Conservation (phyloP, 2,888 invertebrate species). For the Onthophagus sagittarius region DNA sequence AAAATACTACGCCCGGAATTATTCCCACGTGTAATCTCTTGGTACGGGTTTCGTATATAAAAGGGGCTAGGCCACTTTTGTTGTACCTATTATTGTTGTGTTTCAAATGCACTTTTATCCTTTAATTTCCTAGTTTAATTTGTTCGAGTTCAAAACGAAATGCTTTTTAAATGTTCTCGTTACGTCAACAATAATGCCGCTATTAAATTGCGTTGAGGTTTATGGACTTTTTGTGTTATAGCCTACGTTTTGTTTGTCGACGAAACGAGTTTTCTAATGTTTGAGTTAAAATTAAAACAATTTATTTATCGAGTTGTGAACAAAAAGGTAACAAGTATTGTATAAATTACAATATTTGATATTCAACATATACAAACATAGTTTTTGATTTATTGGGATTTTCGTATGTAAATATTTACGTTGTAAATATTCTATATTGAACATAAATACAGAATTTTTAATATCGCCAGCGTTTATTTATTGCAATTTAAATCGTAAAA, state of each 20-base stretch:
- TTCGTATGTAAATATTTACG: too few relatives aligned
- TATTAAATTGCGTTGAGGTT: too few relatives aligned
- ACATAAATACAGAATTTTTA: too few relatives aligned
- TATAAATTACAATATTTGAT: too few relatives aligned
- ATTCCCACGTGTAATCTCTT: background rate
- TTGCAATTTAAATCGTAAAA: background rate
- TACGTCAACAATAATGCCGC: background rate
- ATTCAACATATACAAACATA: too few relatives aligned
- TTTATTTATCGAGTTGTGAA: too few relatives aligned
- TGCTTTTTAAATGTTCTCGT: background rate
- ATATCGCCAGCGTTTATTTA: too few relatives aligned
- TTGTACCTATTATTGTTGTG: background rate
- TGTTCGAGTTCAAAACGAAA: background rate
- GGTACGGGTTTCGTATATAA: background rate
- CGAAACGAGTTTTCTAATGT: background rate
- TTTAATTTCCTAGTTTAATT: background rate
- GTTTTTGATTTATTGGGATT: too few relatives aligned
- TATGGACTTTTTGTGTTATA: background rate
- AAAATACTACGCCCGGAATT: background rate
- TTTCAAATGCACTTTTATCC: background rate
- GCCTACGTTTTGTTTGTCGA: background rate
- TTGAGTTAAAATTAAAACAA: too few relatives aligned
- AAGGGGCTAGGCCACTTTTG: background rate
- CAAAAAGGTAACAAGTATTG: too few relatives aligned
- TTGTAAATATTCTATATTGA: too few relatives aligned